Percentiles rank a stretch among this genome's conserved stretches.
Conservation (phyloP, 2,113 vertebrate species). For the Oreochromis tanganicae region DNA sequence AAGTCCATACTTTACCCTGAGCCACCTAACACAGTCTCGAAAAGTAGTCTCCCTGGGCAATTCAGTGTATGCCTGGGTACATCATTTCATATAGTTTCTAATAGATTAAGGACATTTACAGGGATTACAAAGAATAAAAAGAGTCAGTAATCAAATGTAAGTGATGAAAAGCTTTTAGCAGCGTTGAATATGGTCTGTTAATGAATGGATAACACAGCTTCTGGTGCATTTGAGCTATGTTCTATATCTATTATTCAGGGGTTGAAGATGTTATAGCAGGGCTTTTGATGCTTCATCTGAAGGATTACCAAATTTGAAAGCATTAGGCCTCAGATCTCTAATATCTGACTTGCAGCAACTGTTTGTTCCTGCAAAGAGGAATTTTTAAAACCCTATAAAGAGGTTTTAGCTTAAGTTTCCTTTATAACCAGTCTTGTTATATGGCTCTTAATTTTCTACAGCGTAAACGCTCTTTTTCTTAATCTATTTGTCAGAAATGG, state of each 20-base stretch:
- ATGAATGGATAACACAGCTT: background rate
- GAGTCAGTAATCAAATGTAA: background rate
- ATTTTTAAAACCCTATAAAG: background rate
- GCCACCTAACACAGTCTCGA: background rate
- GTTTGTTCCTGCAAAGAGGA: background rate
- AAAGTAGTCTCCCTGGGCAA: background rate
- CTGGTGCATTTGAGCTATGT: background rate
- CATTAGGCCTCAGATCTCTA: background rate
- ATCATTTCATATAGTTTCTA: background rate
- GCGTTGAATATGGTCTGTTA: background rate
- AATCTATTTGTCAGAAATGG: background rate
- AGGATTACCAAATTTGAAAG: background rate
- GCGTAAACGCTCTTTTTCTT: background rate
- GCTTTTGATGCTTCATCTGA: background rate
- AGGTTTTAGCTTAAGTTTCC: background rate
- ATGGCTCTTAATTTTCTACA: background rate
- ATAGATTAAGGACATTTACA: slow-evolving; percentile 7
- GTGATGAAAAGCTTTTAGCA: background rate
- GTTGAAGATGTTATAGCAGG: background rate
- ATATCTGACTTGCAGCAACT: background rate
- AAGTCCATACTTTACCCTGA: background rate
- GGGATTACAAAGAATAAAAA: background rate
- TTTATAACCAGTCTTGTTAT: background rate
- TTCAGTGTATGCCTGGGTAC: background rate
- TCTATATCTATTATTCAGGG: background rate